These are phyloP conservation scores for Chiridota heheva DNA, from an alignment of 35 echinoderm and acorn worm genomes.

Conservation along the genomic window DNA sequence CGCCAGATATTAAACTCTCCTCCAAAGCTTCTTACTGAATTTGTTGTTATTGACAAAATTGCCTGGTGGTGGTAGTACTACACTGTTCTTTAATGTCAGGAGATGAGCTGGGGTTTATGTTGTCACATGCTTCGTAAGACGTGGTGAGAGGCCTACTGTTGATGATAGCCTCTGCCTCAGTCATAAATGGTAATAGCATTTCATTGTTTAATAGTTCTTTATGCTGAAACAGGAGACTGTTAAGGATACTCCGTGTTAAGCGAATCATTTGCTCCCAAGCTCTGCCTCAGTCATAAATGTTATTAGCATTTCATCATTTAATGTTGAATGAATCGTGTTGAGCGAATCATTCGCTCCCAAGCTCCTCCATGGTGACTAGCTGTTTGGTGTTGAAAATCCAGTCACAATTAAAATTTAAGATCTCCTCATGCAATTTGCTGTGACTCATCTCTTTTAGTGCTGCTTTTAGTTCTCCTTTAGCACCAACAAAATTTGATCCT, in stretches of 20 bases:
- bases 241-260: background rate
- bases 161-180: slow-evolving; percentile 51
- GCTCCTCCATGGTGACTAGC: slow-evolving; percentile 55
- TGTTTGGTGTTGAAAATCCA: slow-evolving; percentile 70
- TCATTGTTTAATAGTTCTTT: slow-evolving; percentile 16
- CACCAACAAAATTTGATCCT: slow-evolving; percentile 44
- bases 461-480: slow-evolving; percentile 11
- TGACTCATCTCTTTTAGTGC: slow-evolving; percentile 54
- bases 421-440: slow-evolving; percentile 6
- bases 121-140: slow-evolving; percentile 18
- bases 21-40: slow-evolving; percentile 58
- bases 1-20: slow-evolving; percentile 67
- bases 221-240: slow-evolving; percentile 38
- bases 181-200: slow-evolving; percentile 25
- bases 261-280: slow-evolving; percentile 57
- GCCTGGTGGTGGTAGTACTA: slow-evolving; percentile 74
- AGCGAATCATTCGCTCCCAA: slow-evolving; percentile 35
- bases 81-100: slow-evolving; percentile 62
- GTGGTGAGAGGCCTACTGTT: slow-evolving; percentile 66
- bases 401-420: slow-evolving; percentile 55
- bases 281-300: slow-evolving; percentile 44
- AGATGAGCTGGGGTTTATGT: slow-evolving; percentile 82
- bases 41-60: slow-evolving; percentile 49
- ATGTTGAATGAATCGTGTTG: no score
- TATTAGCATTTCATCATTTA: slow-evolving; percentile 14